Evolutionary conservation across 2,888 invertebrate genomes (phyloP).

Genomic region (Nephrocerus scutellatus): DNA sequence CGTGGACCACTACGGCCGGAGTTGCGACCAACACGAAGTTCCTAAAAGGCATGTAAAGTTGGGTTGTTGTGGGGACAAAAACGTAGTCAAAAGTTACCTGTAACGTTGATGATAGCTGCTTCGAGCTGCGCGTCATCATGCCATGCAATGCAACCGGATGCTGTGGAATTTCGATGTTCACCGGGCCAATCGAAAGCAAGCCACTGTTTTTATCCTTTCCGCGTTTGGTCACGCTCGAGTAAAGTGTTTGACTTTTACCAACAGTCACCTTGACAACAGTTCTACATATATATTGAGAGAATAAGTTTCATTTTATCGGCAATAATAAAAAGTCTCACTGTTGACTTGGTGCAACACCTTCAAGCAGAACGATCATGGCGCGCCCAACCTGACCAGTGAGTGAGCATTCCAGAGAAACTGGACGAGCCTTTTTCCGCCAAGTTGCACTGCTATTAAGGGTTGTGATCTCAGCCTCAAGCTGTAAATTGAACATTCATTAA

Average conservation of each 20-base stretch:
- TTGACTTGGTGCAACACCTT: constrained; percentile 83
- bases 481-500: background rate
- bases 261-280: constrained; percentile 91
- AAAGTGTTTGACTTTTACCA: constrained; percentile 85
- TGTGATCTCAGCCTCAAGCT: constrained; percentile 84
- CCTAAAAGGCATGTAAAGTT: too few species aligned
- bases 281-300: constrained; percentile 46
- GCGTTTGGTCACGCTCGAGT: constrained; percentile 73
- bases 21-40: constrained; percentile 73
- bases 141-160: constrained; percentile 97
- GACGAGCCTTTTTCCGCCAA: constrained; percentile 76
- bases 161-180: constrained; percentile 93
- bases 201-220: constrained; percentile 74
- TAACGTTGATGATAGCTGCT: constrained; percentile 84
- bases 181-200: constrained; percentile 77
- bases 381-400: constrained; percentile 84
- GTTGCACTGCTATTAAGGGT: constrained; percentile 86
- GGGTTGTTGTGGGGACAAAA: too few species aligned
- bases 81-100: constrained; percentile 55
- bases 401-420: constrained; percentile 65
- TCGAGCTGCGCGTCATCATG: constrained; percentile 93
- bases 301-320: background rate
- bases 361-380: constrained; percentile 84
- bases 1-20: constrained; percentile 65
- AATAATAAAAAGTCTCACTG: constrained; percentile 52